phyloP scores from a whole-genome alignment of 2,888 invertebrate species.

The Nysson spinosus region DNA sequence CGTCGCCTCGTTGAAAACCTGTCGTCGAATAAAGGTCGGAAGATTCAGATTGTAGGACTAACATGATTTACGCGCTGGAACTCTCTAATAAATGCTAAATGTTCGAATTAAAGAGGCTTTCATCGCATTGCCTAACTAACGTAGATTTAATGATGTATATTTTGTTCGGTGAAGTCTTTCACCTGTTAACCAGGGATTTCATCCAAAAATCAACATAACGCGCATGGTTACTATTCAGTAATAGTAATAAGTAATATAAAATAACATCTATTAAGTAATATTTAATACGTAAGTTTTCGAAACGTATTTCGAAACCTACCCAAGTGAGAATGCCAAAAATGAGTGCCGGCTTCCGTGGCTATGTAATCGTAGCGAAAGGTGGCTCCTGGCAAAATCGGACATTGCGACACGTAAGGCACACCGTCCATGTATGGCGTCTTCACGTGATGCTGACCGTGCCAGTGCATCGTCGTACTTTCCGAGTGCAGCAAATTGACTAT shows the following conservation, averaged over 20 bases:
- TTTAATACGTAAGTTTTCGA: background rate
- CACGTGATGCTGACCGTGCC: slow-evolving; percentile 93
- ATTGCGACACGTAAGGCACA: slow-evolving; percentile 91
- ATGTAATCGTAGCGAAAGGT: slow-evolving; percentile 87
- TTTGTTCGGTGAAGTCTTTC: too few relatives aligned
- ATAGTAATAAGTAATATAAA: too few relatives aligned
- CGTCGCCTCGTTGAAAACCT: slow-evolving; percentile 92
- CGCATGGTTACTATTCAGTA: too few relatives aligned
- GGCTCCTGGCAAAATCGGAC: slow-evolving; percentile 87
- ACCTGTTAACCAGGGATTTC: too few relatives aligned
- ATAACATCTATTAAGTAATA: too few relatives aligned
- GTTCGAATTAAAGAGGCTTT: too few relatives aligned
- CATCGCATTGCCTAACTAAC: too few relatives aligned
- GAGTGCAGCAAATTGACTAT: slow-evolving; percentile 88
- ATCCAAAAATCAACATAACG: too few relatives aligned
- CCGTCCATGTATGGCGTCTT: slow-evolving; percentile 93
- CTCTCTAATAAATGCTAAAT: too few relatives aligned
- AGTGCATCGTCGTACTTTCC: slow-evolving; percentile 92
- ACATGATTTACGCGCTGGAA: too few relatives aligned
- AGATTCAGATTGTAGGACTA: too few relatives aligned
- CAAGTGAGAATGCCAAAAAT: slow-evolving; percentile 90
- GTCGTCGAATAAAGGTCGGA: slow-evolving; percentile 58
- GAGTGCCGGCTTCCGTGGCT: slow-evolving; percentile 87
- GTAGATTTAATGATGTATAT: too few relatives aligned
- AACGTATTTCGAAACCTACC: slow-evolving; percentile 70